These are phyloP conservation scores for Chaetodon trifasciatus DNA, from an alignment of 2,797 vertebrate genomes.

Conservation along the genomic window DNA sequence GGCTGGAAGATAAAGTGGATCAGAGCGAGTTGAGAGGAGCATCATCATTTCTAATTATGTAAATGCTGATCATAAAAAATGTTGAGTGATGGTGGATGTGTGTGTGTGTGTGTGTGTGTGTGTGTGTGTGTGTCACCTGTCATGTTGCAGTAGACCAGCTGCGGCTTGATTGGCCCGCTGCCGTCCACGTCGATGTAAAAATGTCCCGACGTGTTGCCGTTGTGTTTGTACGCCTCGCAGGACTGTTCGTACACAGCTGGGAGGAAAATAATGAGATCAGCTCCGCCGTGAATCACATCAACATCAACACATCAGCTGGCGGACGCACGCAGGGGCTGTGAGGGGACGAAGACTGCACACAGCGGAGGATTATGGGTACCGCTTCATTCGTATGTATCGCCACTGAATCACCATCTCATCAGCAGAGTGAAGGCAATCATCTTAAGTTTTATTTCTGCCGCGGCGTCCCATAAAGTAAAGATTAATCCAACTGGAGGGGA, in stretches of 20 bases:
- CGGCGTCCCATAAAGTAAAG: conserved; percentile 17
- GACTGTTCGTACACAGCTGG: conserved; percentile 84
- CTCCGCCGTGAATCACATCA: conserved; percentile 14
- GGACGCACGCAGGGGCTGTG: background rate
- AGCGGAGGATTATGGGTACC: conserved; percentile 18
- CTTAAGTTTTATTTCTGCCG: conserved; percentile 11
- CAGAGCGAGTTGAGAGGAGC: background rate
- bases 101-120: background rate
- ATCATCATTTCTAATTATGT: conserved; percentile 31
- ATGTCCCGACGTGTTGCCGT: conserved; percentile 80
- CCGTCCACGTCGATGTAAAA: conserved; percentile 86
- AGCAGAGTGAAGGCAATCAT: conserved; percentile 19
- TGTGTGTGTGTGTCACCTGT: conserved; percentile 74
- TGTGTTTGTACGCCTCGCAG: conserved; percentile 85
- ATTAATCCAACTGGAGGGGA: background rate
- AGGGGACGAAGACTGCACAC: conserved; percentile 1
- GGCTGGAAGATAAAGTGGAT: conserved; percentile 6
- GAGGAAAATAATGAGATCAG: conserved; percentile 45
- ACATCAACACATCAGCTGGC: conserved; percentile 3
- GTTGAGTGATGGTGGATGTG: conserved; percentile 11
- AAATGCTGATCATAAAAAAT: conserved; percentile 16
- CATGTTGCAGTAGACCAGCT: conserved; percentile 86
- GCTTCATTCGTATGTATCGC: background rate
- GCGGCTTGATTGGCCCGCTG: conserved; percentile 83
- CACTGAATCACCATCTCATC: conserved; percentile 9